Evolutionary conservation across 2,113 vertebrate genomes (phyloP).

Genomic region (Eubucco bourcierii): DNA sequence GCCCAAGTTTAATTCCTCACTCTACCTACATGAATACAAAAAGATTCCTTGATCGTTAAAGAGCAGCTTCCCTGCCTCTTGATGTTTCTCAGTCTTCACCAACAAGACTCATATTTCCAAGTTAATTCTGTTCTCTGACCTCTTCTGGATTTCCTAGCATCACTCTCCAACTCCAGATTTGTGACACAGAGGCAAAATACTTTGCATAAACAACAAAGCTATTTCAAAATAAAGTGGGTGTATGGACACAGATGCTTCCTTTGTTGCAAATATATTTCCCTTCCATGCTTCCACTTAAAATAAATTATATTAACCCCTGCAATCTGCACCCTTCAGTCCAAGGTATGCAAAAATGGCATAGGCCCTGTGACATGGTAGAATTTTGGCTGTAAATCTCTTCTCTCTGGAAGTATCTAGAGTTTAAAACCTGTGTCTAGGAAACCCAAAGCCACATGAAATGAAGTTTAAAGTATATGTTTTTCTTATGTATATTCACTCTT

Average conservation of each 20-base stretch:
- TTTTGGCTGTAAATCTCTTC: background rate
- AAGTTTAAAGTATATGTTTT: background rate
- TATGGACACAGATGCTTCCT: background rate
- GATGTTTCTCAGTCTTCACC: background rate
- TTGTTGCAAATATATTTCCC: background rate
- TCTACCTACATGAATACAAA: background rate
- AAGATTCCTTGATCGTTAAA: background rate
- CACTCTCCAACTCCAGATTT: background rate
- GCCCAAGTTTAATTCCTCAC: background rate
- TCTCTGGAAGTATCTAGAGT: background rate
- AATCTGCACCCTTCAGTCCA: background rate
- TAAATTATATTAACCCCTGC: background rate
- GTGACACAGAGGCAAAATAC: background rate
- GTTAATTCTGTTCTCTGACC: background rate
- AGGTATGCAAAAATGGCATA: background rate
- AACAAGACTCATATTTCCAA: background rate
- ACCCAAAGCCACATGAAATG: background rate
- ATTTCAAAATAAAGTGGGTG: background rate
- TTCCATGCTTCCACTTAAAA: background rate
- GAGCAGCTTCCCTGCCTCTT: background rate
- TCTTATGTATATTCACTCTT: background rate
- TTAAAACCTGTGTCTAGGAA: background rate
- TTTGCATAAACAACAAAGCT: background rate
- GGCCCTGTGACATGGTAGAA: background rate
- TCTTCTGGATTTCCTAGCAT: background rate